Base-by-base conservation (phyloP, 2,888 invertebrate species). In the Platycheirus albimanus region DNA sequence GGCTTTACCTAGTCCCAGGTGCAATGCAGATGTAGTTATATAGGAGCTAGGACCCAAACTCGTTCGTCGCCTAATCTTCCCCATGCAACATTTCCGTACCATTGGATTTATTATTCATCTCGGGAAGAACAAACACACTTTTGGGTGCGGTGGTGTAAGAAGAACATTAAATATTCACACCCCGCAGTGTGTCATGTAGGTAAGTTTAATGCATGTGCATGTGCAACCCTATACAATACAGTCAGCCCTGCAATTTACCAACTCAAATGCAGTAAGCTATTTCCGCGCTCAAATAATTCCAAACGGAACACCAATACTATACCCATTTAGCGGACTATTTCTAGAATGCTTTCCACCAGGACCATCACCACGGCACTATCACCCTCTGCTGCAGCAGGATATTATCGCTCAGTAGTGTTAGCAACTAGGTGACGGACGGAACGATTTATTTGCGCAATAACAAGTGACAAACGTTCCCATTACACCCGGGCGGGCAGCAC, bases 391-490 rank as follows among this genome's bases (percentile, higher is more conserved):
- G 19, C 54, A 47, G 41, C 49, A 56, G 70, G 30, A 56, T 24
- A 24, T 33, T 8, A 15, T 19, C 54, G 63, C 33, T 70, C 19
- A 36, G 24, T 58, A 45, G 33, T 66, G 58, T 52, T 76, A 52
- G 61, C 61, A 71, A 72, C 81, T 66, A 81, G 61, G 81, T 81
- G 81, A 83, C 83, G 69, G 81, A 83, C 83, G 69, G 83, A 41
- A 78, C 69, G 78, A 83, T 83, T 83, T 83, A 83, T 83, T 78
- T 74, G 72, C 47, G 72, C 78, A 78, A 78, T 78, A n/a, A 77
- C 78, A 64, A 83, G 83, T 78, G 83, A 83, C 77, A 81, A 81
- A 77, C 77, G 71, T 72, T 72, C 77, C 76, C 81, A 81, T 81
- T 81, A 77, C 66, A 72, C 33, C 45, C 71, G 36, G 47, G 47